phyloP scores from a whole-genome alignment of 2,797 vertebrate species.

The Sciaenops ocellatus region DNA sequence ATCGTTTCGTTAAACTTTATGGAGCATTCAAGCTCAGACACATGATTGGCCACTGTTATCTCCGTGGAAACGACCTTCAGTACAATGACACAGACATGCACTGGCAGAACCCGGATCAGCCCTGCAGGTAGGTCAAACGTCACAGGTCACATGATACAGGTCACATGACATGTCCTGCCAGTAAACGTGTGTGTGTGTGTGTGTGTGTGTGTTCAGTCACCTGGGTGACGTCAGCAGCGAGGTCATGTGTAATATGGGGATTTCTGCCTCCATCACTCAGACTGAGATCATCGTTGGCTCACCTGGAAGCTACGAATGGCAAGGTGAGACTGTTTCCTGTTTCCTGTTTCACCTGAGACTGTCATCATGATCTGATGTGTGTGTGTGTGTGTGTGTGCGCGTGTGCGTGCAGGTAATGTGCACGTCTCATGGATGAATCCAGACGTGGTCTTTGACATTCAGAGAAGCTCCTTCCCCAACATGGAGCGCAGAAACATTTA shows the following conservation, averaged over 20 bases:
- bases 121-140: constrained; percentile 81
- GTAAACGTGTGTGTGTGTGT: not conserved
- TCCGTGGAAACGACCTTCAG: constrained; percentile 88
- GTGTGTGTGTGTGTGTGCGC: constrained; percentile 21
- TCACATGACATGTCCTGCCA: not conserved
- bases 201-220: constrained; percentile 74
- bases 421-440: constrained; percentile 88
- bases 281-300: constrained; percentile 88
- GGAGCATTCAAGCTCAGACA: constrained; percentile 84
- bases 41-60: constrained; percentile 93
- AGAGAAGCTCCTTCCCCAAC: constrained; percentile 79
- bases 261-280: constrained; percentile 88
- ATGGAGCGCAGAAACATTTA: constrained; percentile 83
- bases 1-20: constrained; percentile 89
- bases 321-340: constrained; percentile 80
- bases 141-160: not conserved
- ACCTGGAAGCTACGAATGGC: constrained; percentile 93
- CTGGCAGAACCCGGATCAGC: constrained; percentile 91
- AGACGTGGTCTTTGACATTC: constrained; percentile 74
- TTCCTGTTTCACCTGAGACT: too few relatives aligned
- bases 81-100: constrained; percentile 77
- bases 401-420: constrained; percentile 83
- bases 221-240: constrained; percentile 79
- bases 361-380: not conserved
- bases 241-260: constrained; percentile 93